Evolutionary conservation across 2,113 vertebrate species (phyloP).

Genomic region (Calidris pugnax): DNA sequence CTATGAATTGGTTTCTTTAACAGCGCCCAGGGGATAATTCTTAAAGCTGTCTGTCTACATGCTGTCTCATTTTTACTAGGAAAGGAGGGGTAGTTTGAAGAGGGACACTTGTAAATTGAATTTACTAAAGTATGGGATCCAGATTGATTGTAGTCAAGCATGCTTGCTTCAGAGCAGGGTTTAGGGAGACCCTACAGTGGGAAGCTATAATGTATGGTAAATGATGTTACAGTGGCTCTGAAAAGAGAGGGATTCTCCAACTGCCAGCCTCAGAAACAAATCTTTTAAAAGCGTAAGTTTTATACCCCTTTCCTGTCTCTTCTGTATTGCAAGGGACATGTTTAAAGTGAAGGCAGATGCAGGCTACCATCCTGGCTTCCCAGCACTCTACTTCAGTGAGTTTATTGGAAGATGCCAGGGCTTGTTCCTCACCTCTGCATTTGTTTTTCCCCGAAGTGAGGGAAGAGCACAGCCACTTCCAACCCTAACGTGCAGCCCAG

Average conservation of each 20-base stretch:
- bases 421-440: background rate
- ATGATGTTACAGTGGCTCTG: background rate
- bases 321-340: background rate
- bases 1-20: constrained; percentile 72
- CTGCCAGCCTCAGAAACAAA: background rate
- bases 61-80: constrained; percentile 34
- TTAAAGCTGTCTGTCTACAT: constrained; percentile 65
- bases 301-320: background rate
- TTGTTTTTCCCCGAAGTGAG: background rate
- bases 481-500: fast-evolving
- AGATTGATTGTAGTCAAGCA: background rate
- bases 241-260: background rate
- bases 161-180: background rate
- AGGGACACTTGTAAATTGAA: constrained; percentile 62
- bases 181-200: background rate
- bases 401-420: background rate
- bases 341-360: background rate
- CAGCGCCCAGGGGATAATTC: constrained; percentile 59
- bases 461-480: background rate
- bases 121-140: constrained; percentile 12
- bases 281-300: background rate
- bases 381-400: too few species aligned
- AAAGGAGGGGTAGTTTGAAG: constrained; percentile 61
- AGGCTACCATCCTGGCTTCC: background rate
- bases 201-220: background rate